Percentiles rank a stretch among this genome's conserved stretches.
Evolutionary conservation across 2,113 vertebrate species (phyloP).

Genomic region (Procavia capensis): DNA sequence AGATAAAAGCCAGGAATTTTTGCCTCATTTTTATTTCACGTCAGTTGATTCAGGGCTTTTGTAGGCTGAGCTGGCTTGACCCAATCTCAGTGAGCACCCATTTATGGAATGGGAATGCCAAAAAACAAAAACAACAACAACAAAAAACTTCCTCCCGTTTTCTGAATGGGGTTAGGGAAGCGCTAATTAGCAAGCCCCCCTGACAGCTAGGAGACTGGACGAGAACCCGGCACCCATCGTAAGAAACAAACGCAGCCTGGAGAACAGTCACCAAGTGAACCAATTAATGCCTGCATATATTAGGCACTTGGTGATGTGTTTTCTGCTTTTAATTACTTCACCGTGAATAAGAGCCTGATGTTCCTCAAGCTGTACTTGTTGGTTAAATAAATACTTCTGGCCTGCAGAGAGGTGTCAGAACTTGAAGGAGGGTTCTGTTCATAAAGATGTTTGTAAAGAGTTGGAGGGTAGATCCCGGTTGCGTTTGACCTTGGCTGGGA

Average conservation of each 20-base stretch:
- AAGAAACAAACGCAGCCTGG: constrained; percentile 79
- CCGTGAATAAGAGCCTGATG: constrained; percentile 73
- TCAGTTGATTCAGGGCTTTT: constrained; percentile 86
- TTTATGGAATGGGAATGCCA: constrained; percentile 84
- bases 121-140: too few relatives aligned
- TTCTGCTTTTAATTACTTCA: constrained; percentile 78
- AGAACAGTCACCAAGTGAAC: constrained; percentile 73
- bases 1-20: constrained; percentile 84
- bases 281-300: constrained; percentile 82
- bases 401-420: constrained; percentile 72
- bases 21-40: constrained; percentile 86
- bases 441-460: constrained; percentile 71
- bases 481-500: constrained; percentile 56
- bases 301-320: constrained; percentile 73
- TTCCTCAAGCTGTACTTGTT: constrained; percentile 75
- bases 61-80: constrained; percentile 79
- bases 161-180: constrained; percentile 86
- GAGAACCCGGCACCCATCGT: constrained; percentile 68
- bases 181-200: constrained; percentile 79
- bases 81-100: constrained; percentile 85
- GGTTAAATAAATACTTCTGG: constrained; percentile 79
- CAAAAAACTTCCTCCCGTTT: constrained; percentile 79
- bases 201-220: constrained; percentile 74
- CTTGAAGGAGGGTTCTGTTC: constrained; percentile 68
- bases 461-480: constrained; percentile 44